phyloP scores from a whole-genome alignment of 2,113 vertebrate genomes.

The Oreochromis tanganicae region DNA sequence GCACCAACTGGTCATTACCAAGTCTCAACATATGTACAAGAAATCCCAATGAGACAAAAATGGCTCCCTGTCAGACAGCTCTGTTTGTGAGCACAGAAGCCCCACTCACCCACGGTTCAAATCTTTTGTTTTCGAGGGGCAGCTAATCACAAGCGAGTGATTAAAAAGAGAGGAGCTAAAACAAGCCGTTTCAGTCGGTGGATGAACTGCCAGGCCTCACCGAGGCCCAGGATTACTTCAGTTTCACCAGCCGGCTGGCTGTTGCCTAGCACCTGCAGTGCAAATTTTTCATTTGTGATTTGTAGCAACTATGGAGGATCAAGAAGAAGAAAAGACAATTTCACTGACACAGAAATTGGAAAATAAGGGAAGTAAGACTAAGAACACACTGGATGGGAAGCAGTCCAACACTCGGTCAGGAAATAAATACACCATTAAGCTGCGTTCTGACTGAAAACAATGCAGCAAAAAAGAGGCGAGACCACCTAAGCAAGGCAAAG shows the following conservation, averaged over 20 bases:
- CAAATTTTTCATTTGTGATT: neutral
- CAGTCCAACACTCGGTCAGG: rapidly evolving
- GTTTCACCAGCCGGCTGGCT: neutral
- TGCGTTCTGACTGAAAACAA: neutral
- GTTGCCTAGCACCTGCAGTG: neutral
- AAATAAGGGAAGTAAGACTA: neutral
- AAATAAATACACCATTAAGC: neutral
- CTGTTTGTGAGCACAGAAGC: rapidly evolving
- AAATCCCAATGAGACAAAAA: rapidly evolving
- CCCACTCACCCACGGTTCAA: neutral
- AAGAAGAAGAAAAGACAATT: neutral
- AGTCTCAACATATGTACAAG: neutral
- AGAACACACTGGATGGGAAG: neutral
- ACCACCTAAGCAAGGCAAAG: neutral
- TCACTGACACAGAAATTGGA: neutral
- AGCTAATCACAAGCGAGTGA: neutral
- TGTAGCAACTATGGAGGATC: neutral
- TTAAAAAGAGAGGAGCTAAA: neutral
- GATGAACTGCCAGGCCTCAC: neutral
- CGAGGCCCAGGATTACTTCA: neutral
- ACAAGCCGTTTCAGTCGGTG: neutral
- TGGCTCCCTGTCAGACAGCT: neutral
- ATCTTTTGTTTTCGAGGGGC: neutral
- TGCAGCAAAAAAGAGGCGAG: neutral
- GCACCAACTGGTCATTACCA: neutral